Base-by-base conservation (phyloP, 2,797 vertebrate species). In the Rhabdomys pumilio region DNA sequence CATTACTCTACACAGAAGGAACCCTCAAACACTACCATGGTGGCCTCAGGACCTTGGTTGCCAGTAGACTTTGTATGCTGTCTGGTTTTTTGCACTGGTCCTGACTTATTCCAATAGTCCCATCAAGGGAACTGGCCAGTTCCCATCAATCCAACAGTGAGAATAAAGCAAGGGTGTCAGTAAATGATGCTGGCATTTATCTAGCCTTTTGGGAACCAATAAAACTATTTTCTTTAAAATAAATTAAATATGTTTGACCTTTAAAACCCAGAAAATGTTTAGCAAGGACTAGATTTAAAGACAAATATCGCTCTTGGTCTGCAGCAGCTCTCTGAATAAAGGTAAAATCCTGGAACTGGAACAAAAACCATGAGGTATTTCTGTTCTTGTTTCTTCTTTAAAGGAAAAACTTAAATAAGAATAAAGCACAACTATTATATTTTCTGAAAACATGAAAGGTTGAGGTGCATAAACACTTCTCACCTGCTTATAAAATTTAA, bases 361-460 rank as follows among this genome's bases (percentile, higher is more conserved):
- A 73, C n/a, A 92, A 93, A 95, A 84, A 75, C 2, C 1, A 20
- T 14, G n/a, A 85, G 3, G 2, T 14, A 26, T 55, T 73, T 93
- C 61, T 76, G 41, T 53, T n/a, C 38, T 69, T 20, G 14, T 80
- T 95, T 95, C 77, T 92, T 92, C 31, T 47, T 94, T 47, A 77
- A 3, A 93, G 24, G 59, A 77, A 95, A 72, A 90, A 91, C 79
- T 50, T 92, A 96, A 87, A 86, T 38, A 92, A 95, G 17, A 97
- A 73, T 87, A 59, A 88, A 93, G 10, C 7, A 65, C 3, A 2
- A 4, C 44, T 79, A 44, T 55, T 91, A 77, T 1, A 38, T 96
- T 96, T 80, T 94, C 80, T 59, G 47, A 84, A 94, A 92, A 89
- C 22, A 57, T 3, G n/a, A 38, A 80, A 79, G 82, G 20, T 73